Evolutionary conservation across 2,113 vertebrate genomes (phyloP).

Genomic region (Limanda limanda): DNA sequence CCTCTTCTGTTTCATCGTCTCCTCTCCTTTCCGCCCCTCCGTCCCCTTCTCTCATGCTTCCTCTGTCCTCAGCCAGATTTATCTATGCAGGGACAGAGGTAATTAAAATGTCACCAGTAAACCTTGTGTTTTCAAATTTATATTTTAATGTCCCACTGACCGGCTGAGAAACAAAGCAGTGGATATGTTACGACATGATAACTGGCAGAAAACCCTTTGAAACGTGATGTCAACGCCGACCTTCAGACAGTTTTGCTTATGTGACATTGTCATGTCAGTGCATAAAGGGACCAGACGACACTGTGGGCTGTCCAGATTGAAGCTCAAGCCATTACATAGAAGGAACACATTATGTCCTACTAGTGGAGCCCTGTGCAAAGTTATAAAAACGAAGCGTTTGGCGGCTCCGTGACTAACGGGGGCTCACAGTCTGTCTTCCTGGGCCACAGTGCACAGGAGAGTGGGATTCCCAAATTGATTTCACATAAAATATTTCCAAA

Average conservation of each 20-base stretch:
- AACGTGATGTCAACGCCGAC: neutral
- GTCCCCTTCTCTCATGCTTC: neutral
- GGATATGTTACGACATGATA: neutral
- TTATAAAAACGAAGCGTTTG: neutral
- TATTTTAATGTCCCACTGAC: constrained; percentile 10
- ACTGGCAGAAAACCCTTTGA: neutral
- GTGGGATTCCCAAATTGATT: neutral
- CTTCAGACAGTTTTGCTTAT: neutral
- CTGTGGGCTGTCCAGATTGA: neutral
- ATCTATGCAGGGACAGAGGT: neutral
- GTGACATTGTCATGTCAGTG: too few relatives aligned
- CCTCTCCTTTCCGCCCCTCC: neutral
- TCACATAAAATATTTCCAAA: neutral
- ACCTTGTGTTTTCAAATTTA: neutral
- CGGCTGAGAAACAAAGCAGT: neutral
- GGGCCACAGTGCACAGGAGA: neutral
- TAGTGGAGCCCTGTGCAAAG: neutral
- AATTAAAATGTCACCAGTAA: constrained; percentile 24
- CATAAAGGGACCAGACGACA: neutral
- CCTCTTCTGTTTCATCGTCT: constrained; percentile 1
- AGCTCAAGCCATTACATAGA: neutral
- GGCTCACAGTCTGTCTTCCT: neutral
- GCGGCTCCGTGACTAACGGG: neutral
- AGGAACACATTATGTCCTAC: neutral
- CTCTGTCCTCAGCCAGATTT: neutral